A percentile compares a stretch with the other conserved stretches of the same genome.
Evolutionary conservation across 2,888 invertebrate species (phyloP).

Genomic region (Pteria penguin): DNA sequence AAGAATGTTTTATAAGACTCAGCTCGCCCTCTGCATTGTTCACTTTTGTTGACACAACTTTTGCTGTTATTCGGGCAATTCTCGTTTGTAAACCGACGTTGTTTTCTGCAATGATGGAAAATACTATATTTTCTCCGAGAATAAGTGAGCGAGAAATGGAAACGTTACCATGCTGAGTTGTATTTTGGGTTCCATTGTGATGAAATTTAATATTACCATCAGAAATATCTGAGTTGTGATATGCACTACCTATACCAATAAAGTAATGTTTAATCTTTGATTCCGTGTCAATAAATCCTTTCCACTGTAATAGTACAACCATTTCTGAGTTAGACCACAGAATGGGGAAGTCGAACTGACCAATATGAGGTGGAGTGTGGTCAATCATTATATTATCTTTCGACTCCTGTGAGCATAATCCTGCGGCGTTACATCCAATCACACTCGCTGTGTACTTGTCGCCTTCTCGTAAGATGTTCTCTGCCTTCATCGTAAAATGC

Average conservation of each 20-base stretch:
- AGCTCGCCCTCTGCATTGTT: constrained; percentile 29
- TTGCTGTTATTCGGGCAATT: constrained; percentile 27
- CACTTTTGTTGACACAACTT: not conserved
- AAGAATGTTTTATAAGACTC: constrained; percentile 53
- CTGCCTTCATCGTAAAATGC: not conserved
- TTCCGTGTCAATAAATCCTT: constrained; percentile 46
- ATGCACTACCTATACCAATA: constrained; percentile 36
- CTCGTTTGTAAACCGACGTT: not conserved
- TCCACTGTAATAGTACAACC: constrained; percentile 42
- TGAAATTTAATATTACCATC: not conserved
- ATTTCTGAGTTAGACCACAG: constrained; percentile 8
- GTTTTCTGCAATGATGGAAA: constrained; percentile 25
- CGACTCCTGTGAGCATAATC: not conserved
- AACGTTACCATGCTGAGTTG: not conserved
- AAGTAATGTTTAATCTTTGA: constrained; percentile 45
- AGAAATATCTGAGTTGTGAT: constrained; percentile 9
- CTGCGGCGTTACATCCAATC: constrained; percentile 24
- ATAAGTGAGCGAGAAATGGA: not conserved
- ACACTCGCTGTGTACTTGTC: constrained; percentile 16
- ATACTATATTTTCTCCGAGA: constrained; percentile 5
- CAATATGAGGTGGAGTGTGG: constrained; percentile 22
- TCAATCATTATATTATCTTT: constrained; percentile 13
- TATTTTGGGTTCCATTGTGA: not conserved
- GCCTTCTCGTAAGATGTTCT: constrained; percentile 2
- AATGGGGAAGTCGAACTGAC: not conserved